These are phyloP conservation scores for Drosophila falleni DNA, from an alignment of 2,888 invertebrate genomes.

Conservation along the genomic window DNA sequence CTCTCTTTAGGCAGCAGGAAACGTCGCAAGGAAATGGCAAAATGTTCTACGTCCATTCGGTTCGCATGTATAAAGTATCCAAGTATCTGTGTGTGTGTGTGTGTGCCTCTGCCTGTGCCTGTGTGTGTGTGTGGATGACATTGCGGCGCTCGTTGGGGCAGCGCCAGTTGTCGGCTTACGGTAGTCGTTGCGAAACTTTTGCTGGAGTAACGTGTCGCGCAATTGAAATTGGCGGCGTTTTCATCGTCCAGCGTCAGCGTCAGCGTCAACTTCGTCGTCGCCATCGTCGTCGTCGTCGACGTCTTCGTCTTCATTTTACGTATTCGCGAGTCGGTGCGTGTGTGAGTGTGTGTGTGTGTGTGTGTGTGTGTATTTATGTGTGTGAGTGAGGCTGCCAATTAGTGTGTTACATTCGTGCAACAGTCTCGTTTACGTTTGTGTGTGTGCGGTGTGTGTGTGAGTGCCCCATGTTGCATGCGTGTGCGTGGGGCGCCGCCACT, in stretches of 20 bases:
- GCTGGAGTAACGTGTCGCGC: conserved; percentile 84
- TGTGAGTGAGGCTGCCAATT: conserved; percentile 60
- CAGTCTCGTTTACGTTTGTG: conserved; percentile 50
- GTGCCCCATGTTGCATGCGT: conserved; percentile 39
- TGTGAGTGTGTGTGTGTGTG: conserved; percentile 8
- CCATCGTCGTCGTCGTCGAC: conserved; percentile 33
- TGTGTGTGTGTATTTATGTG: conserved; percentile 15
- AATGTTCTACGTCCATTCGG: conserved; percentile 72
- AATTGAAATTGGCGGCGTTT: conserved; percentile 79
- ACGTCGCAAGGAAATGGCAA: conserved; percentile 76
- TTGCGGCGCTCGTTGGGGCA: conserved; percentile 73
- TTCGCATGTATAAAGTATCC: conserved; percentile 23
- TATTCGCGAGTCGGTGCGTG: conserved; percentile 44
- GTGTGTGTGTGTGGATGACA: conserved; percentile 70
- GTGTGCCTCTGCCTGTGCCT: not conserved
- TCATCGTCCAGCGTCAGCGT: conserved; percentile 56
- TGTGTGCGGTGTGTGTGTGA: conserved; percentile 26
- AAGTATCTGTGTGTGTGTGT: conserved; percentile 14
- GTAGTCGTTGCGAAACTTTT: conserved; percentile 85
- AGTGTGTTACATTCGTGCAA: conserved; percentile 66
- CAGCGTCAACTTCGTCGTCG: conserved; percentile 27
- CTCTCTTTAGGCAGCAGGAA: conserved; percentile 60
- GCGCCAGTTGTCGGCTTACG: conserved; percentile 75
- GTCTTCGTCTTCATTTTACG: conserved; percentile 39
- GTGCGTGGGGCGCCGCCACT: conserved; percentile 51